phyloP scores from a whole-genome alignment of 1,140 invertebrate genomes.

The Homalodisca vitripennis region DNA sequence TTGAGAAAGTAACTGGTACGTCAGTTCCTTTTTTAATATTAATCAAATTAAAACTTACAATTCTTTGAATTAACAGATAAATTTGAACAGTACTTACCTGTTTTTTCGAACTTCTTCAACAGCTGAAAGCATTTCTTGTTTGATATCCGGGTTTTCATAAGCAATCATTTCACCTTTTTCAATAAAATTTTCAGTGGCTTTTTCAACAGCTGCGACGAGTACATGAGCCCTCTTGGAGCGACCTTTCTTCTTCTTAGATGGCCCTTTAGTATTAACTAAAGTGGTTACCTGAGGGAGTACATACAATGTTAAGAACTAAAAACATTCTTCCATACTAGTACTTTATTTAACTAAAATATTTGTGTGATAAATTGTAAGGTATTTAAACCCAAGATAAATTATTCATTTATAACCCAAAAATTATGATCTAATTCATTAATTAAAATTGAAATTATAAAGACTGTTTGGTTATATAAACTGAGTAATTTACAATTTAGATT shows the following conservation, averaged over 20 bases:
- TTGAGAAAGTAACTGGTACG: too few species aligned
- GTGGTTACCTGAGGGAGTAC: conserved; percentile 71
- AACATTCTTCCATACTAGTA: neutral
- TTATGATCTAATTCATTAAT: too few species aligned
- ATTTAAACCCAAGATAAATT: too few species aligned
- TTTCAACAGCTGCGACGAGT: conserved; percentile 93
- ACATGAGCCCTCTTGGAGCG: conserved; percentile 96
- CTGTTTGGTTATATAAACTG: too few species aligned
- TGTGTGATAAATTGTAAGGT: neutral
- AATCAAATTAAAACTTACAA: too few species aligned
- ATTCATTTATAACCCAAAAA: too few species aligned
- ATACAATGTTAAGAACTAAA: neutral
- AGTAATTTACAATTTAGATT: too few species aligned
- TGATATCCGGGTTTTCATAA: conserved; percentile 95
- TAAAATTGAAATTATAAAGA: too few species aligned
- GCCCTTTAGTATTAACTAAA: conserved; percentile 94
- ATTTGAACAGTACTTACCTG: conserved; percentile 60
- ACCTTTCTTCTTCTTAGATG: conserved; percentile 95
- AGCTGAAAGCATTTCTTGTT: conserved; percentile 92
- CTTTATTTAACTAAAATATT: neutral
- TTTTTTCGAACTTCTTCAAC: conserved; percentile 93
- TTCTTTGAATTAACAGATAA: too few species aligned
- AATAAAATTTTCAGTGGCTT: conserved; percentile 96
- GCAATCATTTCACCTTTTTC: conserved; percentile 94
- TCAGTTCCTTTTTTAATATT: too few species aligned